Conservation (phyloP, 53 echinoderm and acorn worm genomes). For the Hippasteria phrygiana region DNA sequence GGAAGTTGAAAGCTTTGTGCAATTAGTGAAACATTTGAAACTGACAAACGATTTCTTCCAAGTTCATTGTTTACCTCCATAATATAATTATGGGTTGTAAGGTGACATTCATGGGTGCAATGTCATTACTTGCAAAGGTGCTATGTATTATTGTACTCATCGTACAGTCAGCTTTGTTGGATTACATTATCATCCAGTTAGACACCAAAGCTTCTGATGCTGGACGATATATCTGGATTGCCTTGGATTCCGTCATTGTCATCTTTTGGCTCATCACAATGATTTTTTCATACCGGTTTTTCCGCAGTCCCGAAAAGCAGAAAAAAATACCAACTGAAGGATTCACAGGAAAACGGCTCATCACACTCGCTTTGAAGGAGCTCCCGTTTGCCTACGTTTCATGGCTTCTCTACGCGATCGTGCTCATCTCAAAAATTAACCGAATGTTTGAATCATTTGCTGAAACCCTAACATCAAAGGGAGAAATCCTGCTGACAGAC, state of each 20-base stretch:
- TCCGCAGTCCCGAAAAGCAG: neutral
- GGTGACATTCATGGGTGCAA: neutral
- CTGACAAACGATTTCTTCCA: too few relatives aligned
- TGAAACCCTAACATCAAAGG: neutral
- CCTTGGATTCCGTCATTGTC: slow-evolving; percentile 64
- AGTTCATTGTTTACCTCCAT: too few relatives aligned
- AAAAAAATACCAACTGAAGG: neutral
- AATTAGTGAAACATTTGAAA: too few relatives aligned
- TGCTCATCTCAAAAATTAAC: slow-evolving; percentile 73
- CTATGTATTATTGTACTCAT: slow-evolving; percentile 74
- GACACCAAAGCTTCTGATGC: slow-evolving; percentile 49
- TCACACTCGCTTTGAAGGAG: slow-evolving; percentile 57
- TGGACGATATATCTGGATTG: slow-evolving; percentile 80
- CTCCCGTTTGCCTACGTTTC: slow-evolving; percentile 76
- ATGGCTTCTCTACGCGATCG: slow-evolving; percentile 75
- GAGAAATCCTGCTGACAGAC: slow-evolving; percentile 54
- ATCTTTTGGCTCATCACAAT: slow-evolving; percentile 73
- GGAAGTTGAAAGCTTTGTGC: too few relatives aligned
- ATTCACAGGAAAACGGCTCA: neutral
- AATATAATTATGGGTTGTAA: slow-evolving; percentile 22
- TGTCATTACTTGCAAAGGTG: slow-evolving; percentile 66
- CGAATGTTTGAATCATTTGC: slow-evolving; percentile 71
- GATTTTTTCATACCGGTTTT: slow-evolving; percentile 52
- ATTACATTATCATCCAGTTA: slow-evolving; percentile 75
- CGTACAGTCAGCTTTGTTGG: slow-evolving; percentile 68